Evolutionary conservation across 35 echinoderm and acorn worm species (phyloP).

Genomic region (Apostichopus parvimensis): DNA sequence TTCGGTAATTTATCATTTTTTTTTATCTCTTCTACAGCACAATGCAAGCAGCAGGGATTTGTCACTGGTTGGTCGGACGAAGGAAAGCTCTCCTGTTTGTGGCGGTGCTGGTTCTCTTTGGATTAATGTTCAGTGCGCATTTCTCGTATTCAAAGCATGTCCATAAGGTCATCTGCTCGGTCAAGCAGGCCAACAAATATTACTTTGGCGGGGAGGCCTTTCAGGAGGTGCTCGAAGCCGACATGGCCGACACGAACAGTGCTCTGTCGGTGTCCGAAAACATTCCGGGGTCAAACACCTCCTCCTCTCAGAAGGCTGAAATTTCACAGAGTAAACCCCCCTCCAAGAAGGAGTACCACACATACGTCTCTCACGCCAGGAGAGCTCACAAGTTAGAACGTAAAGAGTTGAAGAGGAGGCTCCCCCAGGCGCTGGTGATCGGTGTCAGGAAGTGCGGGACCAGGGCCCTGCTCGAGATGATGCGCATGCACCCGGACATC

Average conservation of each 20-base stretch:
- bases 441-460: constrained; percentile 96
- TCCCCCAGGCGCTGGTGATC: constrained; percentile 94
- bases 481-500: constrained; percentile 85
- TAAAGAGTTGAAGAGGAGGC: constrained; percentile 37
- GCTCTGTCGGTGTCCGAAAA: constrained; percentile 24
- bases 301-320: background rate
- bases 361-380: constrained; percentile 27
- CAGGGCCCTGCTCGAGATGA: constrained; percentile 89
- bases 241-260: constrained; percentile 10
- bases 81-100: constrained; percentile 47
- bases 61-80: constrained; percentile 49
- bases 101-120: background rate
- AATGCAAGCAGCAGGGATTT: constrained; percentile 51
- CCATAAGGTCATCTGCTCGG: constrained; percentile 43
- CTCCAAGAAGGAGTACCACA: constrained; percentile 17
- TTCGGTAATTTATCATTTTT: background rate
- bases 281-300: background rate
- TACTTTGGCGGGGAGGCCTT: constrained; percentile 46
- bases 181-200: constrained; percentile 51
- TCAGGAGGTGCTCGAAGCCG: constrained; percentile 24
- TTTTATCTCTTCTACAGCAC: constrained; percentile 26
- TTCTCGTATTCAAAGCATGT: constrained; percentile 54
- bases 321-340: constrained; percentile 29
- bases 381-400: constrained; percentile 40
- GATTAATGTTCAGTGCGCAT: constrained; percentile 47